These are phyloP conservation scores for Caenorhabditis brenneri DNA, from an alignment of 1,140 invertebrate genomes.

Conservation along the genomic window DNA sequence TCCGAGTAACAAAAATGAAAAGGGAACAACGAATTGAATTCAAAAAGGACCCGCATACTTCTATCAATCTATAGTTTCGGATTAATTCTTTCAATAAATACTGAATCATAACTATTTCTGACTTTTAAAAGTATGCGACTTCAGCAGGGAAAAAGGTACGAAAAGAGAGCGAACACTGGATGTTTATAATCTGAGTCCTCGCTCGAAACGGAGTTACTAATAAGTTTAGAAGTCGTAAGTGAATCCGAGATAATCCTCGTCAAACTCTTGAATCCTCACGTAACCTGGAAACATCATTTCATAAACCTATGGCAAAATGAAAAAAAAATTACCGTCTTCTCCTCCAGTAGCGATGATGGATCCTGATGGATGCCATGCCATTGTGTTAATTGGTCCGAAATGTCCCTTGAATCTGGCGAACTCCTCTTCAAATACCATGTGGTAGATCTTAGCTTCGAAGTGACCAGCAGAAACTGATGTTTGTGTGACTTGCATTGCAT, in stretches of 20 bases:
- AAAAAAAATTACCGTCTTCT: conserved; percentile 79
- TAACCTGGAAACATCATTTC: conserved; percentile 76
- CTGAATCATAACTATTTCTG: neutral
- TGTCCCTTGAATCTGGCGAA: conserved; percentile 97
- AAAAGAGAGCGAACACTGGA: neutral
- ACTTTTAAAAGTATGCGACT: neutral
- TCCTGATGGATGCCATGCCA: conserved; percentile 97
- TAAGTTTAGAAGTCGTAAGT: conserved; percentile 83
- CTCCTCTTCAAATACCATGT: conserved; percentile 98
- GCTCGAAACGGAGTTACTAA: neutral
- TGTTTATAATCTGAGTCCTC: neutral
- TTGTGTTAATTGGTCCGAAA: conserved; percentile 98
- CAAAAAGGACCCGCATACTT: neutral
- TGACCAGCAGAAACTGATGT: conserved; percentile 92
- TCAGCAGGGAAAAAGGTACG: neutral
- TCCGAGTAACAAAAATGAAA: neutral
- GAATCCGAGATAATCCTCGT: conserved; percentile 94
- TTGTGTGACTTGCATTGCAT: conserved; percentile 83
- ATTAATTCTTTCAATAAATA: neutral
- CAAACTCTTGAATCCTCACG: conserved; percentile 91
- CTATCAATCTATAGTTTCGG: neutral
- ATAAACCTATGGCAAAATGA: neutral
- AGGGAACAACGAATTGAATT: neutral
- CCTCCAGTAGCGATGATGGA: conserved; percentile 92
- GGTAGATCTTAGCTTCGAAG: conserved; percentile 97